These are phyloP conservation scores for Diorhabda elongata DNA, from an alignment of 1,140 invertebrate species.

Conservation along the genomic window DNA sequence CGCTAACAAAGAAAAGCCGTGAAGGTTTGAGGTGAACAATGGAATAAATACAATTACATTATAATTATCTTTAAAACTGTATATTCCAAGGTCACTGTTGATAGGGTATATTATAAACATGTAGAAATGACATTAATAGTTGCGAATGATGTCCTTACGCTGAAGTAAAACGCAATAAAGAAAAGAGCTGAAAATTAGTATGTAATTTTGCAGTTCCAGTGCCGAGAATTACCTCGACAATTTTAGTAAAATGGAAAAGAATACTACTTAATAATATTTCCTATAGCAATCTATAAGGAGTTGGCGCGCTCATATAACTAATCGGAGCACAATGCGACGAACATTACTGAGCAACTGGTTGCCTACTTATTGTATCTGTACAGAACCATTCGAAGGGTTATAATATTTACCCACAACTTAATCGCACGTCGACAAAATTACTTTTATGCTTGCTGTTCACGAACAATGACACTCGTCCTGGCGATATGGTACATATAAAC, in stretches of 20 bases:
- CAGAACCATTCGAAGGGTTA: neutral
- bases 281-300: neutral
- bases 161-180: conserved; percentile 10
- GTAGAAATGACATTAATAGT: conserved; percentile 13
- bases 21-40: conserved; percentile 31
- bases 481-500: too few species aligned
- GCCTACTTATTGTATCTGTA: neutral
- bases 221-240: neutral
- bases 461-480: neutral
- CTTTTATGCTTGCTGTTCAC: neutral
- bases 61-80: conserved; percentile 36
- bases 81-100: conserved; percentile 34
- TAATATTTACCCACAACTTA: neutral
- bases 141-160: conserved; percentile 10
- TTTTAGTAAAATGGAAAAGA: neutral
- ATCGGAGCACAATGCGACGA: neutral
- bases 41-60: conserved; percentile 33
- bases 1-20: conserved; percentile 28
- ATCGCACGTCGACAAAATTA: neutral
- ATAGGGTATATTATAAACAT: conserved; percentile 19
- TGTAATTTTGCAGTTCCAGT: conserved; percentile 6
- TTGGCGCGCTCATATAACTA: neutral
- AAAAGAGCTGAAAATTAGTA: conserved; percentile 10
- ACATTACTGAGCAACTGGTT: neutral
- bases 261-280: neutral